Evolutionary conservation across 1,140 invertebrate genomes (phyloP), one percentile per base, ranked within the genome.

Genomic region (Pseudomyrmex cubaensis): DNA sequence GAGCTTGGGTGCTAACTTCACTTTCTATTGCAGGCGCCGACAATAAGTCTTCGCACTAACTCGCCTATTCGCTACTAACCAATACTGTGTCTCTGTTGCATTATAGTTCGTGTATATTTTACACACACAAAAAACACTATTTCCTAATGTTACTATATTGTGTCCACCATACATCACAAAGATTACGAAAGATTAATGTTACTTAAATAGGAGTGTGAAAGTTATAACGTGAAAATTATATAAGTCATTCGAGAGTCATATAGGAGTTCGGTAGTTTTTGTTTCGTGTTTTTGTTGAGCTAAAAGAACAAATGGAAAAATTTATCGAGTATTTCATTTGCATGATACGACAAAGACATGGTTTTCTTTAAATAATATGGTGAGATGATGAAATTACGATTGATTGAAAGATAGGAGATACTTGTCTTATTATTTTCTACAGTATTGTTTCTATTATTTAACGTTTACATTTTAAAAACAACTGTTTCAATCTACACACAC

Each of bases 21-120:
- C 90, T 94, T 94, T 95, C 92, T 94, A 94, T 95, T 95, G 93
- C 94, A 95, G 94, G 93, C 94, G 94, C 93, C 94, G 94, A 94
- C 94, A 95, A 94, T 94, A 94, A 94, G 93, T 94, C 94, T 94
- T 91, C 93, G 92, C 93, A 93, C 92, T 94, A 94, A 94, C 92
- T 91, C 91, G 84, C 84, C 92, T 92, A 92, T 91, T 93, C 90
- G 90, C 93, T 94, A 93, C 92, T 94, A 94, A 94, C 90, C 89
- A 91, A 90, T 93, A 90, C 82, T 20, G 78, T 92, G 92, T 91
- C 84, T 85, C 84, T 85, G 90, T 94, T 93, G 90, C 91, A 94
- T 77, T 92, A 90, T 93, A 93, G 87, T 91, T 89, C 87, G 87
- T 91, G 90, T 74, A 89, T 82, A 92, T 88, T 89, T 90, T 90